Evolutionary conservation across 2,888 invertebrate species (phyloP), one percentile per base, ranked within the genome.

Genomic region (Polymixis lichenea): DNA sequence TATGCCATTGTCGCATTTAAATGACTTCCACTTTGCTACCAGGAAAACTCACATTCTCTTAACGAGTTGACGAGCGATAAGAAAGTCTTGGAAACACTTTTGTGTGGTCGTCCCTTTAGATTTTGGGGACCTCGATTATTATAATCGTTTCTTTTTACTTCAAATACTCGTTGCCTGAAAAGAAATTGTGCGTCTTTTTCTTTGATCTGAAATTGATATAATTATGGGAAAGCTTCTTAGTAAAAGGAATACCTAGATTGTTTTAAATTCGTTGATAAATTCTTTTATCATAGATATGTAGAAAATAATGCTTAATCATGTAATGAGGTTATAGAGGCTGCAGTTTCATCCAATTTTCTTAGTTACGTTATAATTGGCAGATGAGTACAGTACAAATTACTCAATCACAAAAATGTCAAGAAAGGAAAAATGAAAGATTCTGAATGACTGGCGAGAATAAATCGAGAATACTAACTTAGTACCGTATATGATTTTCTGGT

Each of bases 1-100:
- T 90, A 90, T 87, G 86, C 87, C 74, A 89, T 89, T 89, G 82
- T 83, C 85, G 87, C 76, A 81, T 88, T 89, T 80, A 89, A 90
- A 90, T 87, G 87, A 87, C 86, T 84, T 86, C 79, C 75, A 75
- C 75, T 75, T 79, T 72, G 79, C 75, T 90, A 91, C 88, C 85
- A 88, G 64, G 79, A 83, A 82, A 86, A 86, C 77, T 88, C 86
- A 74, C 73, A 75, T 87, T 84, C 78, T 78, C 69, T 25, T 62
- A 83, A 86, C 75, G 72, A 78, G 73, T 77, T 71, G 61, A 62
- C 61, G 53, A 72, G 64, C 64, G 82, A 85, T 85, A 77, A 82
- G 68, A 69, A n/a, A 72, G 43, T 67, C 51, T 28, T 70, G 53
- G 49, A 84, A 68, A 66, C 62, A 55, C 58, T 79, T 60, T 19